These are phyloP conservation scores for Cygnus olor DNA, from an alignment of 2,797 vertebrate genomes.

Conservation along the genomic window DNA sequence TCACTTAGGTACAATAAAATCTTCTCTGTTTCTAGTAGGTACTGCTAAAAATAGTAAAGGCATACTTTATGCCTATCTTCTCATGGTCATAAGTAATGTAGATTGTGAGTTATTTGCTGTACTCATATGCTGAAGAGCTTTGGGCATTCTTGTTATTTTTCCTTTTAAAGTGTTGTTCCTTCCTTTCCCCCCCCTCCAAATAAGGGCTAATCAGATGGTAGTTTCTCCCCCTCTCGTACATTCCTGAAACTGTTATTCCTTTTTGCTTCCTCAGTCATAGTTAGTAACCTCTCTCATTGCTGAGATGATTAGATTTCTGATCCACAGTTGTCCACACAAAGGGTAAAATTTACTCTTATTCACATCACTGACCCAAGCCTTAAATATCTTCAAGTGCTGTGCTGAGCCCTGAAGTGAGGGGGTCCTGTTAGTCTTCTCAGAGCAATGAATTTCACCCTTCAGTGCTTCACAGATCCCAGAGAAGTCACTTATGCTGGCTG, in stretches of 20 bases:
- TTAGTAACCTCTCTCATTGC: neutral
- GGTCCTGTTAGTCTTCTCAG: neutral
- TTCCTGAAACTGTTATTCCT: neutral
- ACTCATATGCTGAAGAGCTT: neutral
- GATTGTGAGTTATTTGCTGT: neutral
- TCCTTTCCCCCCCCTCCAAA: neutral
- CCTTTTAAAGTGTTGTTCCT: neutral
- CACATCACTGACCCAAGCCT: neutral
- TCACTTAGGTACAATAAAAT: neutral
- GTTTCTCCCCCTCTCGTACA: neutral
- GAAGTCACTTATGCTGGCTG: neutral
- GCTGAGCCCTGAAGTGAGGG: neutral
- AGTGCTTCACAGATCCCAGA: neutral
- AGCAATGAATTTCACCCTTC: neutral
- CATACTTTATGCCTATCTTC: fast-evolving
- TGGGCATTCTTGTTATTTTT: neutral
- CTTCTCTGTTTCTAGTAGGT: neutral
- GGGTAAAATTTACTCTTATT: constrained; percentile 4
- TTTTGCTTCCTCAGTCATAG: neutral
- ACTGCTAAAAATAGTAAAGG: neutral
- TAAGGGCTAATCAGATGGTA: neutral
- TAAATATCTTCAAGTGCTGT: neutral
- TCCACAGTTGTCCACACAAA: neutral
- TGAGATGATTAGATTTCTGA: constrained; percentile 9
- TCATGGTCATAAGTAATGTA: neutral